These are phyloP conservation scores for Cichladusa arquata DNA, from an alignment of 2,113 vertebrate genomes.

Conservation along the genomic window DNA sequence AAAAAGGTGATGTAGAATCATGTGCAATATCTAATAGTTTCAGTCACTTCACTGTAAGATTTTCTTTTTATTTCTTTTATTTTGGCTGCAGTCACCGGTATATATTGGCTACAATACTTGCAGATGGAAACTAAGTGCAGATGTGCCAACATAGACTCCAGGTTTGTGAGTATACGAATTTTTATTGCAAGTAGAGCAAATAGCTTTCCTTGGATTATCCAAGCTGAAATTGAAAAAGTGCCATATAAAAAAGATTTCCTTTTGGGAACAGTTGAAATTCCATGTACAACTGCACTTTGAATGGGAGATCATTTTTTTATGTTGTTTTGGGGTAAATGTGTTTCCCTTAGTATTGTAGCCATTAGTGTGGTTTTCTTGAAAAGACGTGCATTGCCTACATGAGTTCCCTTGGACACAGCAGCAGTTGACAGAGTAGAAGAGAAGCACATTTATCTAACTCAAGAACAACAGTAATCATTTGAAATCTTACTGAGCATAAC, in stretches of 20 bases:
- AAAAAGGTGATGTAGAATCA: not conserved
- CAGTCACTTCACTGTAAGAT: not conserved
- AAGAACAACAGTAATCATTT: not conserved
- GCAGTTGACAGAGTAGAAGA: not conserved
- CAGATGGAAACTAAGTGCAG: not conserved
- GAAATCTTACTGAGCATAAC: not conserved
- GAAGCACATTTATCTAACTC: not conserved
- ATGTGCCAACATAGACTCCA: not conserved
- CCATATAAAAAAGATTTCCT: not conserved
- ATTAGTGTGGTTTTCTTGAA: not conserved
- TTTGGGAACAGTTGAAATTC: not conserved
- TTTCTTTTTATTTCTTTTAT: not conserved
- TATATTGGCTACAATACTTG: not conserved
- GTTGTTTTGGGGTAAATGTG: not conserved
- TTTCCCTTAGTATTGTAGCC: not conserved
- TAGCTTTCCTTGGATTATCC: not conserved
- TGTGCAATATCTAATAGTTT: not conserved
- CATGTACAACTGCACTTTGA: not conserved
- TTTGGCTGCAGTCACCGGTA: not conserved
- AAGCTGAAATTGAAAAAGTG: not conserved
- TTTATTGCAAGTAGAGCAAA: constrained; percentile 2
- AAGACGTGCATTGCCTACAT: not conserved
- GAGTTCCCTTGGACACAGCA: not conserved
- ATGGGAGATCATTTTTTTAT: not conserved
- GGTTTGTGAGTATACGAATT: not conserved